Percentiles rank a stretch among this genome's conserved stretches.
Conservation (phyloP, 2,888 invertebrate species). For the Cataglyphis altisquamis region DNA sequence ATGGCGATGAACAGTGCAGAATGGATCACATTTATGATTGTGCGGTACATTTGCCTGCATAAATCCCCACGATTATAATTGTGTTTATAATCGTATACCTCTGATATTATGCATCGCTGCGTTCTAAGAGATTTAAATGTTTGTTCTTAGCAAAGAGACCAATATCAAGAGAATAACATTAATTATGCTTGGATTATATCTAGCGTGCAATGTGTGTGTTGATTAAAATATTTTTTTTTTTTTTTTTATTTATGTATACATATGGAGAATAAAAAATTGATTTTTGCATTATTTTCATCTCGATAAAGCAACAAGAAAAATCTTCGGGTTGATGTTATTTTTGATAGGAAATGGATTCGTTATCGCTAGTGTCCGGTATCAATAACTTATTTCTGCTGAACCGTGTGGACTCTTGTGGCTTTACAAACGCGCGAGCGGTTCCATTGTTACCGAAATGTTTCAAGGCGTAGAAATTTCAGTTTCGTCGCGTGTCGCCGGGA, state of each 20-base stretch:
- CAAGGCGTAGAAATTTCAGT: constrained; percentile 46
- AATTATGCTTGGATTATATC: not conserved
- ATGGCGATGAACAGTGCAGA: constrained; percentile 10
- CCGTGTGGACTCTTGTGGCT: constrained; percentile 1
- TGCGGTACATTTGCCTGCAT: not conserved
- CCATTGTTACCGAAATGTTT: constrained; percentile 44
- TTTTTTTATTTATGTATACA: not conserved
- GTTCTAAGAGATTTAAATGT: not conserved
- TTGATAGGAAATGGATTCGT: not conserved
- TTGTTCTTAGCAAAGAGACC: not conserved
- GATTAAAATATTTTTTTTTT: not conserved
- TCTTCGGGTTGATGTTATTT: not conserved
- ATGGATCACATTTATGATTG: constrained; percentile 19
- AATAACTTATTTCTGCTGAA: not conserved
- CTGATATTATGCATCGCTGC: not conserved
- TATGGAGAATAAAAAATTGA: not conserved
- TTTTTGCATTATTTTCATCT: not conserved
- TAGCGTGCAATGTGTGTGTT: not conserved
- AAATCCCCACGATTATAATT: constrained; percentile 26
- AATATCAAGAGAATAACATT: not conserved
- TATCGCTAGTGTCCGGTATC: not conserved
- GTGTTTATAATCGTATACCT: not conserved
- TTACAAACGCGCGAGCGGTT: constrained; percentile 20
- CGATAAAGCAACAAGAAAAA: not conserved
- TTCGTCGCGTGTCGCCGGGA: constrained; percentile 40